Percentiles rank a stretch among this genome's conserved stretches.
Evolutionary conservation across 2,797 vertebrate genomes (phyloP).

Genomic region (Falco naumanni): DNA sequence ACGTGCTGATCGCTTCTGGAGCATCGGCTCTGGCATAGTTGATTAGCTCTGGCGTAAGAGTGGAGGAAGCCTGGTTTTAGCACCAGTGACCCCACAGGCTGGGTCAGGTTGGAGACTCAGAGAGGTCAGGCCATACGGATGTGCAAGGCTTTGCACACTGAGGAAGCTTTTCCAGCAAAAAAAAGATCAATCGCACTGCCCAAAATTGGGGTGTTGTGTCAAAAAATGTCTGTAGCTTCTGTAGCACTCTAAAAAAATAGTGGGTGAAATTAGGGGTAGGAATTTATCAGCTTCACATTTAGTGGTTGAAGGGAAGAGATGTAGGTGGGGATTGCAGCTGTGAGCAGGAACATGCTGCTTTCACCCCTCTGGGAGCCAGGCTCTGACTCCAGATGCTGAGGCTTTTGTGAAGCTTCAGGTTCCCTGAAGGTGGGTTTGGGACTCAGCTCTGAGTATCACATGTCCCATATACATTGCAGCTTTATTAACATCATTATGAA

Average conservation of each 20-base stretch:
- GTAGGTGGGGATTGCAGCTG: background rate
- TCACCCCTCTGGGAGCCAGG: background rate
- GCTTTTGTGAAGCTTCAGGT: background rate
- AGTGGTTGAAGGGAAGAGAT: background rate
- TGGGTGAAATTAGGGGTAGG: background rate
- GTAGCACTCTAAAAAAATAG: background rate
- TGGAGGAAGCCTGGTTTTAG: background rate
- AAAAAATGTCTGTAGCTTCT: background rate
- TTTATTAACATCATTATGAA: background rate
- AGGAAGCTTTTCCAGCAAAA: background rate
- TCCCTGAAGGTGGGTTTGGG: background rate
- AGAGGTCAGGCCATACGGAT: accelerated
- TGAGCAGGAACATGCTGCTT: background rate
- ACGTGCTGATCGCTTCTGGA: background rate
- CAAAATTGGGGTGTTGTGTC: accelerated
- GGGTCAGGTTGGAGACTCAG: accelerated
- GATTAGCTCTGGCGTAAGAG: background rate
- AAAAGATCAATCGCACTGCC: background rate
- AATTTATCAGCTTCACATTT: background rate
- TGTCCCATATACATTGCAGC: background rate
- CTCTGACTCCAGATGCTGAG: background rate
- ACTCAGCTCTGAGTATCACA: background rate
- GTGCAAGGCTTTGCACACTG: background rate
- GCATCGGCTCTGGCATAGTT: background rate
- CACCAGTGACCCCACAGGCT: background rate